Base-by-base conservation (phyloP, 1,140 invertebrate genomes). In the Psilanteris sp. region DNA sequence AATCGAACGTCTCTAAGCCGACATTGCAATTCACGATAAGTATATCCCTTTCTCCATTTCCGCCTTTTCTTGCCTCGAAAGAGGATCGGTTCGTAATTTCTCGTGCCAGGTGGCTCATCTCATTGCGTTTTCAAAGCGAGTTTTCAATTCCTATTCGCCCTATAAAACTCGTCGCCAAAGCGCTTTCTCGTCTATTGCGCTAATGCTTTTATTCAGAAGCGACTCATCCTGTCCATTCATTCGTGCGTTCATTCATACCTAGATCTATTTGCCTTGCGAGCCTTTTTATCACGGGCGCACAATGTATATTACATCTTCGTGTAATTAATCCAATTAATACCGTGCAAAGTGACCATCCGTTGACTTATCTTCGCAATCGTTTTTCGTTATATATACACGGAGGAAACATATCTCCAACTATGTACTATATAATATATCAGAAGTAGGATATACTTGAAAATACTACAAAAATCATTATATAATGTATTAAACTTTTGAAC, bases 1-100 rank as follows among this genome's bases (percentile, higher is more conserved):
- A 50, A 73, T 73, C 50, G 59, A 62, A 64, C 50, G 61, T 52
- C 32, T 74, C 43, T 74, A 64, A 66, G 71, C 61, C 71, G 46
- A 50, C 57, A 66, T 67, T 67, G 61, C 71, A 61, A 43, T 67
- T 61, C 61, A 74, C 61, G 71, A 75, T 75, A 75, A 75, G 71
- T 61, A 67, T 64, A 75, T 73, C 61, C 44, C 57, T 71, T 71
- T 71, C 67, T 72, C 68, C 36, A 59, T 73, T 73, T 73, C 68
- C 68, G 57, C 32, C 68, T 72, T 62, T 72, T 72, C 57, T 72
- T 61, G 57, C 57, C 48, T 46, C 31, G n/a, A 18, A 70, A 61
- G 54, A 61, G 67, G 43, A 62, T 44, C 55, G 39, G 37, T 22
- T 15, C 11, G 55, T 55, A 71, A 62, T 62, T 61, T 71, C 55